Base-by-base conservation (phyloP, 1,140 invertebrate species). In the Pogonomyrmex barbatus region DNA sequence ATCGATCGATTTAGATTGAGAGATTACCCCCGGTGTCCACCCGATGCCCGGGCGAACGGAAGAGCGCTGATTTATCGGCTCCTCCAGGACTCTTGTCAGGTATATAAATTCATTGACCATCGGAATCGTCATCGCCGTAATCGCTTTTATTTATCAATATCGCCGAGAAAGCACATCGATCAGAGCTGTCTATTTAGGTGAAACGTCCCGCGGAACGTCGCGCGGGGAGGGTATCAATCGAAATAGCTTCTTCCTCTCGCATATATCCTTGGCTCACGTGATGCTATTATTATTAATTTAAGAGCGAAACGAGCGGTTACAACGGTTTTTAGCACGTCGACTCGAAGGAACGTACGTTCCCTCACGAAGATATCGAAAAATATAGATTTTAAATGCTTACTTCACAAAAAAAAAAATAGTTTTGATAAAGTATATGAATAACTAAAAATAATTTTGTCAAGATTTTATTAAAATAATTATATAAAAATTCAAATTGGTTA, bases 1-100 rank as follows among this genome's bases (percentile, higher is more conserved):
- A 93, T 91, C 90, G 88, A 92, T 91, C 93, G 92, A 94, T 94
- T 94, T 93, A 94, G 94, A 94, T 94, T 92, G 90, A 92, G 92
- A 94, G 94, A 94, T 94, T 94, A 92, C 88, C 89, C 87, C 89
- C 88, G 91, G 86, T 91, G 90, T 90, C 86, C 89, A 90, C 86
- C 86, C 70, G 87, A 76, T 85, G 58, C 54, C 68, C 56, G 30
- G n/a, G 54, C 24, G 50, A 52, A 47, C 68, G n/a, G 33, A 60
- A 71, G 58, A 75, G 36, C 65, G 75, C 77, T 93, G 92, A 93
- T 94, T 93, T 93, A 94, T 94, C 82, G 90, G 90, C 89, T 83
- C 84, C 87, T 83, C 75, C 89, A 65, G 56, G 75, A 65, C 87
- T 88, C 84, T 82, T 90, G 87, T 89, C 90, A 91, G 87, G 81